A percentile compares a stretch with the other conserved stretches of the same genome.
phyloP scores from a whole-genome alignment of 2,797 vertebrate genomes.

The Australoheros facetus region DNA sequence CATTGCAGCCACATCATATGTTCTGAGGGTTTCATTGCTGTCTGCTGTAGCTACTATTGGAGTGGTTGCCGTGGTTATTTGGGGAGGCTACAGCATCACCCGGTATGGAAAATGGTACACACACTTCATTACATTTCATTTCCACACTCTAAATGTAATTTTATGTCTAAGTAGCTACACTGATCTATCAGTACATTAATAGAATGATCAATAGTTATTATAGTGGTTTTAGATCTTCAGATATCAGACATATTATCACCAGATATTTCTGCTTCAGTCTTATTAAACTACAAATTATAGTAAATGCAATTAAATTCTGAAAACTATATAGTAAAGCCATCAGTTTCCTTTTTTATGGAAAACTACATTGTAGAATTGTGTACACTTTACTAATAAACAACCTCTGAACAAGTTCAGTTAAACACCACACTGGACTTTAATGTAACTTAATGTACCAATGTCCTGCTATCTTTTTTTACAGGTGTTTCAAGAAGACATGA shows the following conservation, averaged over 20 bases:
- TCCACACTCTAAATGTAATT: background rate
- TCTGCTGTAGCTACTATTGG: slow-evolving; percentile 58
- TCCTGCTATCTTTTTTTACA: slow-evolving; percentile 33
- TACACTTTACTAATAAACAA: background rate
- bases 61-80: slow-evolving; percentile 50
- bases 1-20: slow-evolving; percentile 69
- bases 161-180: background rate
- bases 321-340: background rate
- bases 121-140: background rate
- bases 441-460: background rate
- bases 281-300: background rate
- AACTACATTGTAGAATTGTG: no score
- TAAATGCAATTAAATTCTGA: background rate
- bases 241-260: background rate
- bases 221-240: background rate
- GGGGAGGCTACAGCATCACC: slow-evolving; percentile 58
- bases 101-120: slow-evolving; percentile 54
- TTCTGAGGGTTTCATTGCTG: slow-evolving; percentile 67
- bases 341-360: no score
- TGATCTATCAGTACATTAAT: background rate
- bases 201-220: background rate
- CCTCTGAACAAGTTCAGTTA: background rate
- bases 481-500: slow-evolving; percentile 61
- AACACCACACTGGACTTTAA: background rate
- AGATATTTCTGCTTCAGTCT: background rate